These are phyloP conservation scores for Fratercula arctica DNA, from an alignment of 2,797 vertebrate genomes.

Conservation along the genomic window DNA sequence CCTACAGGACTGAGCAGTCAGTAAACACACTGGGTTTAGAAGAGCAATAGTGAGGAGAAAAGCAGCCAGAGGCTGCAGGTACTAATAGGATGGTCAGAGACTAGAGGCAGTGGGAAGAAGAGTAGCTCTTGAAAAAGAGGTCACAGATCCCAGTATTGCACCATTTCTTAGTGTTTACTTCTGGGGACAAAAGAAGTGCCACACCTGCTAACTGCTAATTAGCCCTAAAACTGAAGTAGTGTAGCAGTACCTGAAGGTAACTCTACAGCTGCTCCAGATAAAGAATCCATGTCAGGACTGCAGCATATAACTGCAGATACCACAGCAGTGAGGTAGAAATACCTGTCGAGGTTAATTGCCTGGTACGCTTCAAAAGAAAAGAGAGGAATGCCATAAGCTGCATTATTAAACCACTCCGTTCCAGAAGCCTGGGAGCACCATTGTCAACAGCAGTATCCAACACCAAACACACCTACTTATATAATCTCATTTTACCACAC, in stretches of 20 bases:
- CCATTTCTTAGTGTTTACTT: background rate
- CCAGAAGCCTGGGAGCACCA: background rate
- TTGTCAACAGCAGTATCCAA: background rate
- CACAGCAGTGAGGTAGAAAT: background rate
- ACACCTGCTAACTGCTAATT: background rate
- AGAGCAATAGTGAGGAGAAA: background rate
- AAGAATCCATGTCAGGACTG: background rate
- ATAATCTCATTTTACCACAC: fast-evolving
- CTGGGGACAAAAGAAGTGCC: background rate
- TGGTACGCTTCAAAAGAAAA: background rate
- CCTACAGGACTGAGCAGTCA: background rate
- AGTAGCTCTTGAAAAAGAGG: background rate
- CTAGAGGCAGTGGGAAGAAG: background rate
- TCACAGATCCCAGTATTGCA: background rate
- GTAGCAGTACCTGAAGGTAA: background rate
- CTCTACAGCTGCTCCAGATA: background rate
- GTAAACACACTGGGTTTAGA: background rate
- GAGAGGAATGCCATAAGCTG: background rate
- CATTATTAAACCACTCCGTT: fast-evolving
- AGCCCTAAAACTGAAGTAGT: background rate
- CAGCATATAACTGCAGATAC: background rate
- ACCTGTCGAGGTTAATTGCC: background rate
- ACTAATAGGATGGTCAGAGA: background rate
- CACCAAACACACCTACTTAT: background rate
- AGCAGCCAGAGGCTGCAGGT: background rate